Evolutionary conservation across 2,888 invertebrate species (phyloP).

Genomic region (Nasonia oneida): DNA sequence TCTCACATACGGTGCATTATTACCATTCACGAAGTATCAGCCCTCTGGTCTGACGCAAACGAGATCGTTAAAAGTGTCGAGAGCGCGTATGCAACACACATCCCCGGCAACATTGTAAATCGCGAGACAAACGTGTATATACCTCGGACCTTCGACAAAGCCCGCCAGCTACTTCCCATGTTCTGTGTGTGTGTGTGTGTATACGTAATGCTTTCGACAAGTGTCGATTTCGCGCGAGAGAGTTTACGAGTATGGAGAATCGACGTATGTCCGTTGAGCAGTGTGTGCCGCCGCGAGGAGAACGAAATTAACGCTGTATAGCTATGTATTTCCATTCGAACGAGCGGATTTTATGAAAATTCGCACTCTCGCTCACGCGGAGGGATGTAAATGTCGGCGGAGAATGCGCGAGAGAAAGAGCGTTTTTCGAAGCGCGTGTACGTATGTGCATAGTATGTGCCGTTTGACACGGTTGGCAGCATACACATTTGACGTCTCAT

Average conservation of each 20-base stretch:
- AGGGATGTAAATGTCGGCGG: neutral
- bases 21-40: neutral
- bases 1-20: neutral
- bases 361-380: neutral
- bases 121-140: neutral
- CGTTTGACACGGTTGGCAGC: neutral
- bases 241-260: neutral
- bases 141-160: constrained; percentile 11
- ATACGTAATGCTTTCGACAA: constrained; percentile 13
- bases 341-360: constrained; percentile 4
- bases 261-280: neutral
- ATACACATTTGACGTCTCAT: neutral
- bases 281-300: neutral
- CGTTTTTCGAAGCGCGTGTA: neutral
- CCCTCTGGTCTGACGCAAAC: neutral
- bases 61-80: constrained; percentile 24
- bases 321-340: neutral
- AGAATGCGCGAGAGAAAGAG: neutral
- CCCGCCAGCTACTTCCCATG: constrained; percentile 32
- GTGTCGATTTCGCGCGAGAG: constrained; percentile 12
- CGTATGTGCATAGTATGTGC: neutral
- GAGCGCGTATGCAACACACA: neutral
- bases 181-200: no score
- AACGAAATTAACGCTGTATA: neutral
- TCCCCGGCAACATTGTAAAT: neutral